These are phyloP conservation scores for Eidolon helvum DNA, from an alignment of 2,113 vertebrate species.

Conservation along the genomic window DNA sequence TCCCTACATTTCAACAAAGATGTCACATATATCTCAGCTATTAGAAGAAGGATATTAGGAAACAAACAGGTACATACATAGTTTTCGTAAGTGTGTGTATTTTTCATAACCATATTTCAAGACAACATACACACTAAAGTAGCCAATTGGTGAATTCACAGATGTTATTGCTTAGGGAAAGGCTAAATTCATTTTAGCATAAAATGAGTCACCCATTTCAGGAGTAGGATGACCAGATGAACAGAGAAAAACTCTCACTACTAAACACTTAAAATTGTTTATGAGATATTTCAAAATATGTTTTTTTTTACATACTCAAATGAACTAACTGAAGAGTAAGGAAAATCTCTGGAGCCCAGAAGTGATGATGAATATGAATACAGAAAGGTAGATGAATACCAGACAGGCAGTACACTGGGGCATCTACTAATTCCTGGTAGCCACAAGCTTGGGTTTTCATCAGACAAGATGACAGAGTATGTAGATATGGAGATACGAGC, in stretches of 20 bases:
- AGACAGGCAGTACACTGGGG: background rate
- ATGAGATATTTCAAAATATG: background rate
- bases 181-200: background rate
- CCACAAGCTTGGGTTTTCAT: background rate
- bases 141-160: background rate
- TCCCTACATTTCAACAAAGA: background rate
- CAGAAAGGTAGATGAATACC: background rate
- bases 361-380: background rate
- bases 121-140: background rate
- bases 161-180: background rate
- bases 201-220: background rate
- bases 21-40: background rate
- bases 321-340: background rate
- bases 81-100: background rate
- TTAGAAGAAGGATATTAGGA: background rate
- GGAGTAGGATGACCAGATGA: background rate
- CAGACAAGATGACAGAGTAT: too few relatives aligned
- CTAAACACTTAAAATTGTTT: background rate
- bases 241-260: background rate
- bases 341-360: background rate
- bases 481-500: too few relatives aligned
- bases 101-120: background rate
- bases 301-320: background rate
- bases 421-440: background rate
- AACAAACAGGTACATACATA: background rate